Conservation (phyloP, 2,888 invertebrate genomes). For the Ochropleura plecta region DNA sequence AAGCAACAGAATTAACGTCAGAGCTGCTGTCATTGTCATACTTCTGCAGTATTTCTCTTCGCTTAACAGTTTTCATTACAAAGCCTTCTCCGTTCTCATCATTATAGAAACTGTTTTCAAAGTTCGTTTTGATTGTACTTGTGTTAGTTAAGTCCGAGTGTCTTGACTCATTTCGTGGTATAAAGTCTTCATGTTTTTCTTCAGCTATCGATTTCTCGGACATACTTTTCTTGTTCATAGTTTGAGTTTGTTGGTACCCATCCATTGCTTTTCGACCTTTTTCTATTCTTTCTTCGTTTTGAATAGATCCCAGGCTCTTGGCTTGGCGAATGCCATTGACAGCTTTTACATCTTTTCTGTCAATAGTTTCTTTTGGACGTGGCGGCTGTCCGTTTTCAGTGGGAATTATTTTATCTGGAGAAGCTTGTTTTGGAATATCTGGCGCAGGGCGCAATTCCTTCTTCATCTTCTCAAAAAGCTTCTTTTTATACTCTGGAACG, state of each 20-base stretch:
- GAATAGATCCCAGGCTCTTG: conserved; percentile 87
- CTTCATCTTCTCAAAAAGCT: conserved; percentile 85
- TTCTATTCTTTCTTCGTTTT: conserved; percentile 83
- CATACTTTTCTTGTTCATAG: conserved; percentile 84
- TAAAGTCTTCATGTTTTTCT: conserved; percentile 85
- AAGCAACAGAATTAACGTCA: conserved; percentile 92
- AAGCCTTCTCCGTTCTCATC: conserved; percentile 92
- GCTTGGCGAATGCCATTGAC: conserved; percentile 87
- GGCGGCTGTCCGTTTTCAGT: conserved; percentile 75
- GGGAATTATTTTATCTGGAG: conserved; percentile 75
- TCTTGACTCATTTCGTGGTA: conserved; percentile 85
- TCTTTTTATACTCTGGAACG: conserved; percentile 89
- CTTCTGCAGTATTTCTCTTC: conserved; percentile 93
- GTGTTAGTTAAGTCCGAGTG: conserved; percentile 88
- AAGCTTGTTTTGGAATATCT: conserved; percentile 80
- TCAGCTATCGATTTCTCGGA: conserved; percentile 86
- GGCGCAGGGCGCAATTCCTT: conserved; percentile 86
- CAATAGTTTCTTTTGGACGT: conserved; percentile 86
- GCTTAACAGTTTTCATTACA: conserved; percentile 93
- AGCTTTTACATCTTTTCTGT: conserved; percentile 85
- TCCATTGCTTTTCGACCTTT: conserved; percentile 77
- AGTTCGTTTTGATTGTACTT: conserved; percentile 89
- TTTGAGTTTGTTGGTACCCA: conserved; percentile 78
- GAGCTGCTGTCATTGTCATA: conserved; percentile 93
- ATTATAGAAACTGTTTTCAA: conserved; percentile 92